These are phyloP conservation scores for Sylvietta virens DNA, from an alignment of 2,113 vertebrate species.

Conservation along the genomic window DNA sequence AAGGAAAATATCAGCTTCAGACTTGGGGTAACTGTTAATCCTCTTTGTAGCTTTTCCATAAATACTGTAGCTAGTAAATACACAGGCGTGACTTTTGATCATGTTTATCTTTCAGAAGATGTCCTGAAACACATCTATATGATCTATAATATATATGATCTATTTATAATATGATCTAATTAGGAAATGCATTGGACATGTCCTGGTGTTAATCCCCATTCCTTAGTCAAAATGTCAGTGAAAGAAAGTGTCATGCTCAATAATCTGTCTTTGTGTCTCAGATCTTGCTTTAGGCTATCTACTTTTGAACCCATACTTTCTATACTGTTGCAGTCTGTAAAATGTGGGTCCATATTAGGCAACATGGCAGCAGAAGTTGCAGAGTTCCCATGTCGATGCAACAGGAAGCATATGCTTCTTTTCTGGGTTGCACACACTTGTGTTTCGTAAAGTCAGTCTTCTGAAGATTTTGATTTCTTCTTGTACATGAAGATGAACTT, in stretches of 20 bases:
- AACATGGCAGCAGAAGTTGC: not conserved
- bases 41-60: not conserved
- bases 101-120: not conserved
- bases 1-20: not conserved
- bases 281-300: not conserved
- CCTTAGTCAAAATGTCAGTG: not conserved
- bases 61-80: not conserved
- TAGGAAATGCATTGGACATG: not conserved
- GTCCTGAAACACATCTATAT: not conserved
- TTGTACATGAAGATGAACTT: not conserved
- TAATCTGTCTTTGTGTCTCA: not conserved
- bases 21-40: not conserved
- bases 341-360: not conserved
- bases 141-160: not conserved
- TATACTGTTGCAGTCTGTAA: not conserved
- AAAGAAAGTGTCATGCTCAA: not conserved
- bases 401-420: not conserved
- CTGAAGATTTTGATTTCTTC: not conserved
- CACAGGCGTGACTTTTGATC: not conserved
- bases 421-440: not conserved
- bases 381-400: fast-evolving
- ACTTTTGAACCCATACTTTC: not conserved
- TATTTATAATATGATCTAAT: not conserved
- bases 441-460: not conserved
- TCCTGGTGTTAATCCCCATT: not conserved